phyloP scores from a whole-genome alignment of 2,113 vertebrate species.

The Erpornis zantholeuca region DNA sequence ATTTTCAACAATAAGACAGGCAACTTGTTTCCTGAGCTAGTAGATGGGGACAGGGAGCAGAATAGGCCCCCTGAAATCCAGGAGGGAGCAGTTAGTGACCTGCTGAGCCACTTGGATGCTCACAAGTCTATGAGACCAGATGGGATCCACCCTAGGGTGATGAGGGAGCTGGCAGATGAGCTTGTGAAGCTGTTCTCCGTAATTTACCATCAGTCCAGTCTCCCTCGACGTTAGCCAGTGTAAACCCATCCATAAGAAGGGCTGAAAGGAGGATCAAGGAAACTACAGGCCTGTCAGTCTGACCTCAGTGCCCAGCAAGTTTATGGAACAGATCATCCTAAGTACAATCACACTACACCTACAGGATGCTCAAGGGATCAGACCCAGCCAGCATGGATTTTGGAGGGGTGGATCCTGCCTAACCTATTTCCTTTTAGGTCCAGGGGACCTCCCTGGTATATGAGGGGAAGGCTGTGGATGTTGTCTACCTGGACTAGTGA shows the following conservation, averaged over 20 bases:
- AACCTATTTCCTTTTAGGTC: background rate
- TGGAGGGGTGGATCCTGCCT: background rate
- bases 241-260: background rate
- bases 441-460: background rate
- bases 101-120: background rate
- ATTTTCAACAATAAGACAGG: background rate
- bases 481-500: background rate
- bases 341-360: background rate
- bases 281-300: background rate
- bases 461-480: background rate
- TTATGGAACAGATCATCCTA: background rate
- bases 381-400: background rate
- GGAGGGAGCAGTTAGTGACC: background rate
- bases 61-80: background rate
- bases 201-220: background rate
- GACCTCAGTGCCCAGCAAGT: background rate
- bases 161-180: background rate
- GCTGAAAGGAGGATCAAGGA: background rate
- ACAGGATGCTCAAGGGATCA: background rate
- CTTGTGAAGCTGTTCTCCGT: background rate
- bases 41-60: background rate
- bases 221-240: background rate
- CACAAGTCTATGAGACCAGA: background rate
- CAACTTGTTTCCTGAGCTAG: background rate
- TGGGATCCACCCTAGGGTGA: background rate